phyloP scores from a whole-genome alignment of 2,888 invertebrate species.

The Drosophila monieri region DNA sequence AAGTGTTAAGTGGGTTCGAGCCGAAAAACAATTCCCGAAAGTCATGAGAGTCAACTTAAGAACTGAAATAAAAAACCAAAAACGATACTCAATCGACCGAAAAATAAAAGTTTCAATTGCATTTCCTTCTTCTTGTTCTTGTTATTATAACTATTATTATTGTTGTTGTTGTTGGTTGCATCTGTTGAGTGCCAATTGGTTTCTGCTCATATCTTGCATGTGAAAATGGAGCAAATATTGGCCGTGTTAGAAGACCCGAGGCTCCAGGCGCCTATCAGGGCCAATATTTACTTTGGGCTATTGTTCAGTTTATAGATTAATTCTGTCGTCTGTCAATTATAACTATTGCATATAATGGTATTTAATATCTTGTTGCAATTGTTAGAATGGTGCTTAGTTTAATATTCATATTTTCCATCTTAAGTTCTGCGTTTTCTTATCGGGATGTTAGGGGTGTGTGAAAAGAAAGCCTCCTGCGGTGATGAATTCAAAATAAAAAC shows the following conservation, averaged over 20 bases:
- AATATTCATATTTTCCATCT: slow-evolving; percentile 48
- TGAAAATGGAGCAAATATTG: slow-evolving; percentile 84
- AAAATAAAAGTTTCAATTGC: slow-evolving; percentile 30
- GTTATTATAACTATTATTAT: slow-evolving; percentile 18
- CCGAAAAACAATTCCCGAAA: slow-evolving; percentile 32
- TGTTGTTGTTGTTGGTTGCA: slow-evolving; percentile 44
- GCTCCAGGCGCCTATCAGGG: slow-evolving; percentile 57
- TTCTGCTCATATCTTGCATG: slow-evolving; percentile 67
- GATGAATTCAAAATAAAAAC: slow-evolving; percentile 40
- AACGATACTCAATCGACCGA: slow-evolving; percentile 1
- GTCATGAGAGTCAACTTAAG: slow-evolving; percentile 27
- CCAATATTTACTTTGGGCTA: slow-evolving; percentile 84
- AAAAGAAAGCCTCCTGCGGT: slow-evolving; percentile 48
- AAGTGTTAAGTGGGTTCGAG: slow-evolving; percentile 65
- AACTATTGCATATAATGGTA: slow-evolving; percentile 56
- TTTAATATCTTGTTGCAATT: slow-evolving; percentile 50
- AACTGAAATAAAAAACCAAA: slow-evolving; percentile 31
- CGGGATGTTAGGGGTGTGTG: slow-evolving; percentile 32
- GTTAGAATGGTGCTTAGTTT: slow-evolving; percentile 62
- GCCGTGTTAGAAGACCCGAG: slow-evolving; percentile 60
- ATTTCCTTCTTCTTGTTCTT: slow-evolving; percentile 49
- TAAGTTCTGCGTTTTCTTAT: slow-evolving; percentile 49
- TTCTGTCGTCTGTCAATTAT: slow-evolving; percentile 40
- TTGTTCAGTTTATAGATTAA: slow-evolving; percentile 69
- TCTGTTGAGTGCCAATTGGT: slow-evolving; percentile 48